These are phyloP conservation scores for Calyptomena viridis DNA, from an alignment of 2,113 vertebrate genomes.

Conservation along the genomic window DNA sequence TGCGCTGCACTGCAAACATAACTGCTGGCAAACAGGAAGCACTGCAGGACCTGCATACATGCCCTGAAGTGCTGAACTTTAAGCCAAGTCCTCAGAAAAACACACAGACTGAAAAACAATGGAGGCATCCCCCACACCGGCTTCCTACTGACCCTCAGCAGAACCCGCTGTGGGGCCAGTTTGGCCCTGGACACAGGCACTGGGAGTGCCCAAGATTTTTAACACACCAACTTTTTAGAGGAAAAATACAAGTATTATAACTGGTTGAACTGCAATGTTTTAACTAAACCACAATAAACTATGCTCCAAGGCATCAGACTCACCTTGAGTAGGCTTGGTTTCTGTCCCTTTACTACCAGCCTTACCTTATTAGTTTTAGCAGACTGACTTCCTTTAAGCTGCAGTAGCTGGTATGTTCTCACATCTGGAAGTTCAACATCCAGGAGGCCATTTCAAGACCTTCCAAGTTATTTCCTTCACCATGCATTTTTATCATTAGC, in stretches of 20 bases:
- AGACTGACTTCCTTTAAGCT: neutral
- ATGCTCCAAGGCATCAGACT: neutral
- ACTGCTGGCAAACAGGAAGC: conserved; percentile 5
- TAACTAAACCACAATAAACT: neutral
- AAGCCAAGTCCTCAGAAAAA: neutral
- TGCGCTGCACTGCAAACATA: neutral
- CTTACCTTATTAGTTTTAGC: neutral
- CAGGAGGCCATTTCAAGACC: neutral
- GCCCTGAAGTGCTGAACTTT: neutral
- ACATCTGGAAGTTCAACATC: neutral
- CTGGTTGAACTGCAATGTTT: neutral
- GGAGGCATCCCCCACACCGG: neutral
- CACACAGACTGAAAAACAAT: neutral
- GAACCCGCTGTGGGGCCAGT: neutral
- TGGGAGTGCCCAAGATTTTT: neutral
- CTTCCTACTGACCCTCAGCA: neutral
- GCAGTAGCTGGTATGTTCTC: neutral
- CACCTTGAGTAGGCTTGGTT: neutral
- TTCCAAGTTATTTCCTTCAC: neutral
- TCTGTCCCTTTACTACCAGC: neutral
- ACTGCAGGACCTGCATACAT: neutral
- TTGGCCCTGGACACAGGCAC: neutral
- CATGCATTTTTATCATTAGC: neutral
- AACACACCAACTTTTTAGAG: neutral
- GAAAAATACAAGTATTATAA: neutral